Percentiles rank a stretch among this genome's conserved stretches.
These are phyloP conservation scores for Charina bottae DNA, from an alignment of 2,113 vertebrate genomes.

Conservation along the genomic window DNA sequence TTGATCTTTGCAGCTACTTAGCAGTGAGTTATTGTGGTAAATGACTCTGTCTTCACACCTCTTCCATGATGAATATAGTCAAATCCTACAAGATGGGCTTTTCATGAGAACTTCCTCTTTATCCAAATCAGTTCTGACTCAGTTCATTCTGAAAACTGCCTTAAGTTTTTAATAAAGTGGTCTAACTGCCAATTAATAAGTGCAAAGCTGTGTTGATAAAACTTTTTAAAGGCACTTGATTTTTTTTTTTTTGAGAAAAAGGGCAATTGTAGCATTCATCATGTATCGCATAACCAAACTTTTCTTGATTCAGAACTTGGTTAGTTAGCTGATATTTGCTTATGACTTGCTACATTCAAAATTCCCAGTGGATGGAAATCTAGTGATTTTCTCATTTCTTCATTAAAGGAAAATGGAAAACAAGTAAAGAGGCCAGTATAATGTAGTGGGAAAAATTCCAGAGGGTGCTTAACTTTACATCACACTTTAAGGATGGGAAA, in stretches of 20 bases:
- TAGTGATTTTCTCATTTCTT: not conserved
- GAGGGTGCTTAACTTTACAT: not conserved
- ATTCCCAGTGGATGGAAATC: not conserved
- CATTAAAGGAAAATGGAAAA: not conserved
- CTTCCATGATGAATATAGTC: slow-evolving; percentile 13
- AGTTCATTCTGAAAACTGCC: not conserved
- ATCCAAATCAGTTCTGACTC: not conserved
- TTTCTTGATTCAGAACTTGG: not conserved
- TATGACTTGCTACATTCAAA: not conserved
- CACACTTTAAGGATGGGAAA: not conserved
- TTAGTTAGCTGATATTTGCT: not conserved
- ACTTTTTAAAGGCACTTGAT: not conserved
- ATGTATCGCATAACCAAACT: not conserved
- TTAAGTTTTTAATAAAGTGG: not conserved
- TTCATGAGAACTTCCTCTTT: not conserved
- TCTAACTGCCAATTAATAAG: not conserved
- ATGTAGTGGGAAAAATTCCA: not conserved
- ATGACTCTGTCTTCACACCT: slow-evolving; percentile 33
- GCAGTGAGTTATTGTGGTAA: slow-evolving; percentile 48
- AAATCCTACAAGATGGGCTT: not conserved
- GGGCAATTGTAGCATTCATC: not conserved
- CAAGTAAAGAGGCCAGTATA: not conserved
- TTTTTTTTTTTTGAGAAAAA: no score
- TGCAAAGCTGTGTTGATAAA: not conserved
- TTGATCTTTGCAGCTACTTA: slow-evolving; percentile 39